Evolutionary conservation across 2,113 vertebrate species (phyloP), one percentile per base, ranked within the genome.

Genomic region (Ivindomyrus marchei): DNA sequence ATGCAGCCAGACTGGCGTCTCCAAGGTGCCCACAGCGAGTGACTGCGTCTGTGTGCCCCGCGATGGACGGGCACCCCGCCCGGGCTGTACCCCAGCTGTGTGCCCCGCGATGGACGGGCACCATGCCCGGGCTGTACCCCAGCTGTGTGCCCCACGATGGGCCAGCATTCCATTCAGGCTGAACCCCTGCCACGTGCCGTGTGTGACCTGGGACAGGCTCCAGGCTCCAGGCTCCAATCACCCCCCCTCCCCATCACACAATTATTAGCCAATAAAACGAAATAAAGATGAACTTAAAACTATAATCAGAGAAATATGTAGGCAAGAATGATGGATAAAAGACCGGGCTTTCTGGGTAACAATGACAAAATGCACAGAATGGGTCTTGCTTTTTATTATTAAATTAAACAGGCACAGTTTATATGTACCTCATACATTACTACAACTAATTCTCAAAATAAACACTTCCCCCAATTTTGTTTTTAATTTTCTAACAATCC

Each of bases 381-480:
- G 24, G 49, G 21, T 58, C 36, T 56, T 74, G 70, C 10, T 74
- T 94, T 95, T 96, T 95, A 95, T 96, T 95, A 92, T 94, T 93
- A 95, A 95, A 95, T 95, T 93, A 94, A 84, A 95, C 95, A 96
- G 95, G 95, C 94, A 95, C 94, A 95, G 94, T 92, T 95, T 93
- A 95, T 93, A 96, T 94, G 94, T 94, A 94, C 93, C 94, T 95
- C 94, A 93, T 92, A 96, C 95, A 95, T 95, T 74, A 95, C 93
- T 94, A 94, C 92, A 94, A 91, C 90, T 94, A 91, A 92, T 91
- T 90, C 90, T 94, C 89, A 93, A 94, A 94, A 90, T 62, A 92
- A 92, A 92, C 93, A 94, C 93, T 89, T 93, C 93, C 87, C 93
- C 94, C 94, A 92, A 92, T 92, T 92, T 93, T 94, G 88, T 93